A percentile compares a stretch with the other conserved stretches of the same genome.
Conservation (phyloP, 2,113 vertebrate species). For the Pithys albifrons region DNA sequence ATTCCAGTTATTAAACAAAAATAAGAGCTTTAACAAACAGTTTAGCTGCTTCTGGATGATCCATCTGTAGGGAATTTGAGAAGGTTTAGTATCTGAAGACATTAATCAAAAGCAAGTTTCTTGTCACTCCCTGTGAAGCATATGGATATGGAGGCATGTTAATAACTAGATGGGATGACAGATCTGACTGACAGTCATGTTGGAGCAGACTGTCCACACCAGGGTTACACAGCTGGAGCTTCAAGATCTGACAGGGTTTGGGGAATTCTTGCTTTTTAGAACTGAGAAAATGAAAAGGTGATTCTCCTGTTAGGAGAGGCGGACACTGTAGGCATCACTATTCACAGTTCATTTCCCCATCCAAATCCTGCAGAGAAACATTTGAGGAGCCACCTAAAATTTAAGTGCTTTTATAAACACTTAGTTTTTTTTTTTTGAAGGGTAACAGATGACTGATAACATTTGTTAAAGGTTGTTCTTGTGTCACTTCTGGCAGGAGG, state of each 20-base stretch:
- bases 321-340: not conserved
- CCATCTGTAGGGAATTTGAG: not conserved
- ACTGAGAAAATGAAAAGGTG: not conserved
- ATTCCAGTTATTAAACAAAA: not conserved
- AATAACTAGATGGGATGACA: not conserved
- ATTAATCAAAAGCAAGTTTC: not conserved
- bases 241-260: not conserved
- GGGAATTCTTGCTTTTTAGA: not conserved
- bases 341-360: not conserved
- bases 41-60: not conserved
- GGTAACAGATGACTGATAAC: not conserved
- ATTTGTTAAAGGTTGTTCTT: not conserved
- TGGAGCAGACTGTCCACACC: not conserved
- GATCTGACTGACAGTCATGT: not conserved
- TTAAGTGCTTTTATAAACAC: not conserved
- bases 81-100: not conserved
- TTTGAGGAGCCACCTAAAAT: not conserved
- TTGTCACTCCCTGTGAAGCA: not conserved
- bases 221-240: not conserved
- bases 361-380: not conserved
- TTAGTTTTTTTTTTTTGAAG: not conserved
- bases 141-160: not conserved
- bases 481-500: slow-evolving; percentile 3
- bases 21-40: not conserved
- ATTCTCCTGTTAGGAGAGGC: not conserved